Percentiles rank a stretch among this genome's conserved stretches.
Conservation (phyloP, 2,888 invertebrate genomes). For the Lycaena phlaeas region DNA sequence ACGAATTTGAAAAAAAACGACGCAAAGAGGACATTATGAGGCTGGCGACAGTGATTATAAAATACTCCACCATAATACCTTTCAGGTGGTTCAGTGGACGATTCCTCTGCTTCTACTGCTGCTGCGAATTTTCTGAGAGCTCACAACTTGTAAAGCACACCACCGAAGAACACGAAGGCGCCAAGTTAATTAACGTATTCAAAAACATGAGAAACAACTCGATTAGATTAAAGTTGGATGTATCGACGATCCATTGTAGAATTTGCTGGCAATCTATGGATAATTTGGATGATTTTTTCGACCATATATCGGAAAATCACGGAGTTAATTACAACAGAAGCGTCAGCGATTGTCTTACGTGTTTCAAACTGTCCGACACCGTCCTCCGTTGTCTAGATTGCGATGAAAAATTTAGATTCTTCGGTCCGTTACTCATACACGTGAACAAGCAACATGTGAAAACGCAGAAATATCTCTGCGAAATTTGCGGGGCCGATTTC, state of each 20-base stretch:
- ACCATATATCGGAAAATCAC: conserved; percentile 28
- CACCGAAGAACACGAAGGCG: conserved; percentile 26
- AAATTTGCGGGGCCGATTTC: conserved; percentile 47
- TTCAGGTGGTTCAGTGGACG: conserved; percentile 31
- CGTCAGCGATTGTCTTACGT: conserved; percentile 22
- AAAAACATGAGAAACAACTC: conserved; percentile 15
- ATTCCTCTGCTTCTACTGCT: conserved; percentile 34
- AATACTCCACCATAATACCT: conserved; percentile 29
- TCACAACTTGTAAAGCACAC: conserved; percentile 28
- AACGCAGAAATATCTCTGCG: conserved; percentile 30
- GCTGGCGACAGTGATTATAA: conserved; percentile 26
- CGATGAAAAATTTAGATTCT: conserved; percentile 34
- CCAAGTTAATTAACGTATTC: conserved; percentile 26
- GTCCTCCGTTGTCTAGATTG: conserved; percentile 36
- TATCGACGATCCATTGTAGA: conserved; percentile 34
- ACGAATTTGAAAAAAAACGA: conserved; percentile 10
- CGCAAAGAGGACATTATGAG: conserved; percentile 15
- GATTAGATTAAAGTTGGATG: conserved; percentile 31
- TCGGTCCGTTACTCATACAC: conserved; percentile 34
- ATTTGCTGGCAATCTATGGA: conserved; percentile 26
- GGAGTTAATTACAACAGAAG: conserved; percentile 21
- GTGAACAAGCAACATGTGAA: conserved; percentile 31
- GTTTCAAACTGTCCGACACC: conserved; percentile 33
- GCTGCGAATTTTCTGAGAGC: conserved; percentile 23
- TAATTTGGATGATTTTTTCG: conserved; percentile 28